Evolutionary conservation across 2,797 vertebrate species (phyloP).

Genomic region (Alcedo quadribrachys): DNA sequence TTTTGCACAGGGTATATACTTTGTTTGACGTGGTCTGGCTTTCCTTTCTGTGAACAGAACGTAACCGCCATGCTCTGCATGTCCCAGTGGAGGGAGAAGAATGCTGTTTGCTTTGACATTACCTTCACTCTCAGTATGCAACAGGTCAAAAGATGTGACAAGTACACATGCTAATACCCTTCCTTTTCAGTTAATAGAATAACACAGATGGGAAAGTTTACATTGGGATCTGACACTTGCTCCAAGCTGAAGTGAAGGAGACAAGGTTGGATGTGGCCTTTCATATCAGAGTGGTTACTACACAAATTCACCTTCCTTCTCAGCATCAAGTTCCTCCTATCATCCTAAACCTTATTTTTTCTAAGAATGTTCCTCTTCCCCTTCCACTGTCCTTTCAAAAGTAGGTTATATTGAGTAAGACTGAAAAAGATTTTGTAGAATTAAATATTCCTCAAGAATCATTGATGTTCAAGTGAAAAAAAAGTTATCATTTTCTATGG

Average conservation of each 20-base stretch:
- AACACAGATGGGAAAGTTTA: slow-evolving; percentile 81
- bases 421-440: background rate
- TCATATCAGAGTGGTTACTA: slow-evolving; percentile 30
- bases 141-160: slow-evolving; percentile 78
- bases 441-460: background rate
- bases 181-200: slow-evolving; percentile 77
- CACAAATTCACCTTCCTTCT: slow-evolving; percentile 22
- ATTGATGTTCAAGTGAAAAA: slow-evolving; percentile 7
- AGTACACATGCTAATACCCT: slow-evolving; percentile 73
- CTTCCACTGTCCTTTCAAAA: background rate
- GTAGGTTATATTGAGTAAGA: background rate
- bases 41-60: slow-evolving; percentile 13
- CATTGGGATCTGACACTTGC: slow-evolving; percentile 42
- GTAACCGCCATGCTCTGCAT: slow-evolving; percentile 15
- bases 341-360: background rate
- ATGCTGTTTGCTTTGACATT: slow-evolving; percentile 65
- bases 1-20: slow-evolving; percentile 43
- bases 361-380: background rate
- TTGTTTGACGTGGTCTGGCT: slow-evolving; percentile 24
- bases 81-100: slow-evolving; percentile 56
- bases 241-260: slow-evolving; percentile 35
- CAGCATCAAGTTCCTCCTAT: background rate
- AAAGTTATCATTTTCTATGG: background rate
- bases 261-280: background rate
- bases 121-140: slow-evolving; percentile 67